Evolutionary conservation across 2,113 vertebrate species (phyloP).

Genomic region (Halcyon senegalensis): DNA sequence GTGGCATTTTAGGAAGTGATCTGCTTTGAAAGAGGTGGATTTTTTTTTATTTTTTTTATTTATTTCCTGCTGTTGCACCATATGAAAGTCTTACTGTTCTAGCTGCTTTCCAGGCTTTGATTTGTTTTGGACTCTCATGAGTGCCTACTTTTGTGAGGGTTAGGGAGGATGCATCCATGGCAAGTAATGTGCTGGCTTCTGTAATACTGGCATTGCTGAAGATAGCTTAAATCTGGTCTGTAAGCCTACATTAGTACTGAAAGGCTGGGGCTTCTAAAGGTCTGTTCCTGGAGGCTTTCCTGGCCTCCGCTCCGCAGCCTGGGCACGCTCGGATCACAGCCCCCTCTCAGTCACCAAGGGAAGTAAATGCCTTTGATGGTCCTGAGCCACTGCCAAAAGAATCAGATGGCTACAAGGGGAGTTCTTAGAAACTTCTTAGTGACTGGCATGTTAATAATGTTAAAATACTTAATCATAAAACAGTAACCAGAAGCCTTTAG

Average conservation of each 20-base stretch:
- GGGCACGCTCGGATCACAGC: not conserved
- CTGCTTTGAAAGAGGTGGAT: not conserved
- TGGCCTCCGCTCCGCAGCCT: not conserved
- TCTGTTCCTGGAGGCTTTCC: not conserved
- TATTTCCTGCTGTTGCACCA: not conserved
- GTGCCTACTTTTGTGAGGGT: not conserved
- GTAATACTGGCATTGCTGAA: not conserved
- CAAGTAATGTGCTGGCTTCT: not conserved
- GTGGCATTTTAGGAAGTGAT: not conserved
- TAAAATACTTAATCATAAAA: not conserved
- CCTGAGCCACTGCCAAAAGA: not conserved
- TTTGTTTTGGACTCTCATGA: not conserved
- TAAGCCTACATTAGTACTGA: not conserved
- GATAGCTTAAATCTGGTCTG: not conserved
- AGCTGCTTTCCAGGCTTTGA: not conserved
- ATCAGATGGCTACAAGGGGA: not conserved
- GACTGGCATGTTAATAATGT: not conserved
- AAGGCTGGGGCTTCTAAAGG: not conserved
- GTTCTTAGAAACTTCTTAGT: not conserved
- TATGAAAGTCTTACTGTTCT: not conserved
- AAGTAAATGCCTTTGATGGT: not conserved
- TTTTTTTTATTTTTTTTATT: not conserved
- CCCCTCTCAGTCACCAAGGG: not conserved
- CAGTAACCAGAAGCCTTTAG: not conserved
- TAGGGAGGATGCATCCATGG: not conserved